Evolutionary conservation across 1,140 invertebrate species (phyloP).

Genomic region (Halesus radiatus): DNA sequence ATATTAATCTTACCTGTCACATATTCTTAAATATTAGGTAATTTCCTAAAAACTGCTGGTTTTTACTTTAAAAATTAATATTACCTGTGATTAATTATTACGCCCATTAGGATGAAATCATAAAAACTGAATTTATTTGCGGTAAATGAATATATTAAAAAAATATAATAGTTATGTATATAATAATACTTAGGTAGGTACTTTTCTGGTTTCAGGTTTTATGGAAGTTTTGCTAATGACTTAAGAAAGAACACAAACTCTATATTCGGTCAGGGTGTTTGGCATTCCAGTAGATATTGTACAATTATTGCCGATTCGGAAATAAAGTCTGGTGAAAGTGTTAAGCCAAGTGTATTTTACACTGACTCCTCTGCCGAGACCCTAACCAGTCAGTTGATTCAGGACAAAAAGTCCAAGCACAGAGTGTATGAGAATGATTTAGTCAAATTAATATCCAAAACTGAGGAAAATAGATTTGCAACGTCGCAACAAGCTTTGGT

Average conservation of each 20-base stretch:
- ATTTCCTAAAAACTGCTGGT: too few species aligned
- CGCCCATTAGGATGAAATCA: neutral
- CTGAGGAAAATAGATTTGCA: constrained; percentile 2
- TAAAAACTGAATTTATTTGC: neutral
- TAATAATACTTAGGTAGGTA: too few species aligned
- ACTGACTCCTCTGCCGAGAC: neutral
- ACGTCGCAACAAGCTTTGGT: constrained; percentile 10
- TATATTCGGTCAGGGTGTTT: neutral
- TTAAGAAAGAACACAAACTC: neutral
- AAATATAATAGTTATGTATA: too few species aligned
- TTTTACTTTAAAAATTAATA: too few species aligned
- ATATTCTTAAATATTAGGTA: too few species aligned
- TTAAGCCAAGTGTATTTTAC: neutral
- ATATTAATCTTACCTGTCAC: too few species aligned
- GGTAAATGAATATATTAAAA: neutral
- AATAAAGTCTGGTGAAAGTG: neutral
- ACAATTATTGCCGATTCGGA: neutral
- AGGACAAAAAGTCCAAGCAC: constrained; percentile 31
- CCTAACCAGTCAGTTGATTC: neutral
- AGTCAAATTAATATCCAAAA: neutral
- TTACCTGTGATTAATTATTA: too few species aligned
- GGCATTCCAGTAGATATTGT: neutral
- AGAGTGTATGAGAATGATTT: constrained; percentile 49
- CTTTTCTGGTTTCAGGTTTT: neutral
- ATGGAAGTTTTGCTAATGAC: neutral